Base-by-base conservation (phyloP, 2,797 vertebrate genomes). In the Girardinus metallicus region DNA sequence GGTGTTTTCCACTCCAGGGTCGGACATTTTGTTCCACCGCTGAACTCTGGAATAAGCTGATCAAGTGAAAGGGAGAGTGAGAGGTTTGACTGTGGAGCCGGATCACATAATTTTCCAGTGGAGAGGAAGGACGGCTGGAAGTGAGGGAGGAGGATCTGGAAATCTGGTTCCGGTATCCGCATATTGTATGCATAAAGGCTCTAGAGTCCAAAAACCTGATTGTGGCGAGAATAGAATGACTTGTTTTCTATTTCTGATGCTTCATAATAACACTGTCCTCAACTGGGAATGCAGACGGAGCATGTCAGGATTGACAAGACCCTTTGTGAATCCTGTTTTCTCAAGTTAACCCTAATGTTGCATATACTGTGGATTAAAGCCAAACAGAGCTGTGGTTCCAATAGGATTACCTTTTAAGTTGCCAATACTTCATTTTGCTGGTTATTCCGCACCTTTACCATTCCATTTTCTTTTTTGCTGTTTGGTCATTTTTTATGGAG, bases 21-120 rank as follows among this genome's bases (percentile, higher is more conserved):
- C 88, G 94, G 95, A 96, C 96, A 96, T 95, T 96, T 95, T 96
- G 96, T 97, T 96, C 96, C 93, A 92, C 93, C 93, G 93, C 88
- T 94, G 93, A 94, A 93, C 94, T 89, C 88, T 83, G 81, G 62
- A 85, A 86, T 87, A 86, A 78, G 70, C 78, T 29, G 77, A 82
- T 83, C 31, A 26, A 88, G 70, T 55, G 74, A 82, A 57, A 85
- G 71, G 62, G 74, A 73, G 79, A 78, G 83, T 23, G 78, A 85
- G 87, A 86, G 73, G 77, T 55, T 80, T 81, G 70, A 75, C 64
- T 80, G 79, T 31, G 73, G 47, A 86, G 88, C 86, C 90, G 92
- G 93, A 93, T 84, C 92, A 92, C 93, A 83, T 91, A 92, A 80
- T 82, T 72, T 83, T 86, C 51, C 83, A 83, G 75, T 3, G 75